Base-by-base conservation (phyloP, 2,113 vertebrate species). In the Phaethon lepturus region DNA sequence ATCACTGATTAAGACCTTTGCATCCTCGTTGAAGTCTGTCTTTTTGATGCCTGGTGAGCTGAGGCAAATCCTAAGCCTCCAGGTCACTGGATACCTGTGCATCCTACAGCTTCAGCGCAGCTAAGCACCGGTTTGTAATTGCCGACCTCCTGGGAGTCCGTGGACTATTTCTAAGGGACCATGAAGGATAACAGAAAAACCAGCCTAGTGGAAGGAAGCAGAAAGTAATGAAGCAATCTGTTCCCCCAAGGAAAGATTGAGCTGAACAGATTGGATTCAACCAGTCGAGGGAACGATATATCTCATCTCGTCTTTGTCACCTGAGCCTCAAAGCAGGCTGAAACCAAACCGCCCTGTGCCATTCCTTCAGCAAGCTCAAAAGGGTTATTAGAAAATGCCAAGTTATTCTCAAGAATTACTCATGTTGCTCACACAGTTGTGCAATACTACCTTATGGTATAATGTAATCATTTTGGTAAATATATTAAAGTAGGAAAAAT, bases 371-470 rank as follows among this genome's bases (percentile, higher is more conserved):
- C 42, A 33, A 49, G 35, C n/a, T 56, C 45, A 47, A 40, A 42
- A 25, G 6, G 8, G 20, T 29, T 13, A 7, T 35, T 11, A 29
- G 42, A 66, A 42, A 9, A 0, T 6, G 0, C 40, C 25, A 9
- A 33, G 7, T 50, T 59, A 33, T 6, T 66, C 24, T 19, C n/a
- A 25, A 58, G 35, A 58, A 35, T 64, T 18, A 7, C 52, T 50
- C 15, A 1, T 5, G 35, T 24, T 49, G 29, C 44, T 38, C 52
- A 19, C n/a, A 10, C 25, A 10, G 20, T 11, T 20, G 44, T 35
- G 35, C 49, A 28, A 16, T 10, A 1, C 23, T 23, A 4, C 44
- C 29, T 52, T 20, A 5, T 17, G 4, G 11, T 10, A 9, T 7
- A 2, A 44, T 4, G 13, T 28, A 13, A 19, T 24, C 33, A 9